These are phyloP conservation scores for Serranus cabrilla DNA, from an alignment of 2,797 vertebrate species.

Conservation along the genomic window DNA sequence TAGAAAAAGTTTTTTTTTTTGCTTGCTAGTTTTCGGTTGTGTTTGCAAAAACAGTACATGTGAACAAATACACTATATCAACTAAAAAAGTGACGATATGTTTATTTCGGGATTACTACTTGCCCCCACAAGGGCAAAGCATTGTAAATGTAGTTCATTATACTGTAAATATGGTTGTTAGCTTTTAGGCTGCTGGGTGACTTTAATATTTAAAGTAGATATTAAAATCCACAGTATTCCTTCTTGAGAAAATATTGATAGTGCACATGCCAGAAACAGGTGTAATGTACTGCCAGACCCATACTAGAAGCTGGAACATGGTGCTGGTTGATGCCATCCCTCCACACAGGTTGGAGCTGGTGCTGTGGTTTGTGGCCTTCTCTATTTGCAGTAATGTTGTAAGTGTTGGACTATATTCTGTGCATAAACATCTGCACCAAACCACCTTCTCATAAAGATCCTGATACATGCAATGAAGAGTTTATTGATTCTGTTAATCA, in stretches of 20 bases:
- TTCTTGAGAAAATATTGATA: background rate
- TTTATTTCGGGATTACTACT: background rate
- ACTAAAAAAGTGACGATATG: background rate
- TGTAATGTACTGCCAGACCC: background rate
- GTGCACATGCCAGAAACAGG: slow-evolving; percentile 1
- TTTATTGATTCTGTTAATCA: background rate
- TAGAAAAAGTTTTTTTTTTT: too few relatives aligned
- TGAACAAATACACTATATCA: too few relatives aligned
- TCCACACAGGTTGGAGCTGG: background rate
- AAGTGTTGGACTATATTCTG: background rate
- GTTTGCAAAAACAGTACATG: too few relatives aligned
- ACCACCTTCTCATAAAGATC: background rate
- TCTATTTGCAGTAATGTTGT: background rate
- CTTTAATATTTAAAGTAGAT: background rate
- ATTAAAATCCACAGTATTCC: background rate
- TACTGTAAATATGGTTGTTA: background rate
- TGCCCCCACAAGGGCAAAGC: background rate
- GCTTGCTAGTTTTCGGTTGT: too few relatives aligned
- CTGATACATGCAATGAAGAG: background rate
- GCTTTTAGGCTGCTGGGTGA: background rate
- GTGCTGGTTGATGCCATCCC: background rate
- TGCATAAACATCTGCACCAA: background rate
- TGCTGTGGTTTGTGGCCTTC: background rate
- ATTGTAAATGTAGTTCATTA: background rate
- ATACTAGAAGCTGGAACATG: background rate